Percentiles rank a stretch among this genome's conserved stretches.
These are phyloP conservation scores for Eledona agricola DNA, from an alignment of 2,888 invertebrate genomes.

Conservation along the genomic window DNA sequence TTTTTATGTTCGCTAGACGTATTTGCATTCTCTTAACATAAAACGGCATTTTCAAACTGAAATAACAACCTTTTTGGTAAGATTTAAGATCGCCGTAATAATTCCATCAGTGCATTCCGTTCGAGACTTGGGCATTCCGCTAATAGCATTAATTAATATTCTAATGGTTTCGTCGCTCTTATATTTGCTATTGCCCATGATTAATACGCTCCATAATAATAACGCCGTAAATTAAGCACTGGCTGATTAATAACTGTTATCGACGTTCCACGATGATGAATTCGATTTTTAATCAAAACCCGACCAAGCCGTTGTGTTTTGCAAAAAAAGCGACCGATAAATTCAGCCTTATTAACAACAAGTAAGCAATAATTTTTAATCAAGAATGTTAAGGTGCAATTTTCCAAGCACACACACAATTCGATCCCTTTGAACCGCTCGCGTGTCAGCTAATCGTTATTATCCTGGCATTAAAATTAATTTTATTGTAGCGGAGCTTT, in stretches of 20 bases:
- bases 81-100: no score
- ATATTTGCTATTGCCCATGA: conserved; percentile 24
- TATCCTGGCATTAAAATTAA: conserved; percentile 49
- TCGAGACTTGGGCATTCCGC: conserved; percentile 9
- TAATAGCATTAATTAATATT: conserved; percentile 30
- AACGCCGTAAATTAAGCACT: conserved; percentile 9
- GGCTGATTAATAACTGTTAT: conserved; percentile 18
- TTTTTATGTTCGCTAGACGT: no score
- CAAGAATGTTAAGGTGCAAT: conserved; percentile 17
- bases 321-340: conserved; percentile 12
- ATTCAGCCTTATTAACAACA: conserved; percentile 12
- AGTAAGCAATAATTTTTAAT: conserved; percentile 25
- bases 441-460: conserved; percentile 47
- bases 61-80: no score
- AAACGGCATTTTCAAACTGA: no score
- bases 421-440: conserved; percentile 25
- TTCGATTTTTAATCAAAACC: conserved; percentile 20
- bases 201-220: conserved; percentile 16
- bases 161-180: conserved; percentile 23
- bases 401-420: conserved; percentile 26
- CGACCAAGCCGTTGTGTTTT: conserved; percentile 5
- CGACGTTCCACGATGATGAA: conserved; percentile 14
- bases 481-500: conserved; percentile 47
- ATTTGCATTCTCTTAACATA: no score
- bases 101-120: conserved; percentile 17